Percentiles rank a stretch among this genome's conserved stretches.
These are phyloP conservation scores for Ruditapes philippinarum DNA, from an alignment of 1,140 invertebrate species.

Conservation along the genomic window DNA sequence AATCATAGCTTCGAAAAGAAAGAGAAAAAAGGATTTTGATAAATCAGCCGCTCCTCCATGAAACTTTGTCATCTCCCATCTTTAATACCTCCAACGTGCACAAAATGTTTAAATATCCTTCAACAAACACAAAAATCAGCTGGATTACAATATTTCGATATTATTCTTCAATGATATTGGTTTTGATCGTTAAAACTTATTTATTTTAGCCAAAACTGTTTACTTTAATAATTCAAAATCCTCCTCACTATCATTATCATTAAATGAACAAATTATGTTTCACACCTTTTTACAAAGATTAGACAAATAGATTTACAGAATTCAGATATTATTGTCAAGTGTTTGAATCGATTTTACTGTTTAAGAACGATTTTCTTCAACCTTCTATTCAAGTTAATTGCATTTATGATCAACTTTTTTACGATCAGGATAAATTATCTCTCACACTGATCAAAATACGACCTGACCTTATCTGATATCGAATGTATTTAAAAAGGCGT, in stretches of 20 bases:
- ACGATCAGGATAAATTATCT: neutral
- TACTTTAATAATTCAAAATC: neutral
- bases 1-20: no score
- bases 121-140: neutral
- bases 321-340: neutral
- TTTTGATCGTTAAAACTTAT: neutral
- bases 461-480: neutral
- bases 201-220: neutral
- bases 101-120: neutral
- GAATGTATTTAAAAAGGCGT: no score
- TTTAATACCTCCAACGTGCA: neutral
- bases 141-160: neutral
- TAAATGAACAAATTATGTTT: neutral
- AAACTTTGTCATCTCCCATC: no score
- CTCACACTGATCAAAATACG: neutral
- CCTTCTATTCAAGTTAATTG: slow-evolving; percentile 15
- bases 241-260: neutral
- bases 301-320: neutral
- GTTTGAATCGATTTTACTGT: neutral
- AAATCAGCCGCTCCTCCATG: no score
- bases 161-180: neutral
- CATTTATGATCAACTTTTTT: neutral
- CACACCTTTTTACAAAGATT: slow-evolving; percentile 7
- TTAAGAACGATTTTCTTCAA: neutral
- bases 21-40: no score